phyloP scores from a whole-genome alignment of 2,113 vertebrate genomes.

The Herpetotheres cachinnans region DNA sequence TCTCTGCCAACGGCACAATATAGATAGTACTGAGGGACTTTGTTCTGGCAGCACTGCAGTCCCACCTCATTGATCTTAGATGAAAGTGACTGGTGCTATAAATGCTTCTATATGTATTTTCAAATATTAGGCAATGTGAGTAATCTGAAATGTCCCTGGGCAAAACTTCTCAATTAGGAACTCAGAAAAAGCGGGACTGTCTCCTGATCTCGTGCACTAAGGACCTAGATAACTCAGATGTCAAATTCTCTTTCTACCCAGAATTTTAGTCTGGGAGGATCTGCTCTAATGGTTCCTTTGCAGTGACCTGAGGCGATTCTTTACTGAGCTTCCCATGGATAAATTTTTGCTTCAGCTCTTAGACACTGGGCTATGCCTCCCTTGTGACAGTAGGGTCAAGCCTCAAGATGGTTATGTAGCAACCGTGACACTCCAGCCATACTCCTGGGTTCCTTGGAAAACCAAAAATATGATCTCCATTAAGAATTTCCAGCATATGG shows the following conservation, averaged over 20 bases:
- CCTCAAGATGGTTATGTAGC: neutral
- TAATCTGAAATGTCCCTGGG: neutral
- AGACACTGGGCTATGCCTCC: neutral
- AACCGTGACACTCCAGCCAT: neutral
- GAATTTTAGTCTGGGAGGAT: neutral
- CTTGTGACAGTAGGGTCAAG: neutral
- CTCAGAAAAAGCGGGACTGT: neutral
- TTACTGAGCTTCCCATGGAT: neutral
- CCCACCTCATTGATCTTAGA: neutral
- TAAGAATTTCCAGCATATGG: neutral
- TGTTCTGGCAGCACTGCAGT: neutral
- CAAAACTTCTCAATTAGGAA: neutral
- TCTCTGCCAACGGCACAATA: neutral
- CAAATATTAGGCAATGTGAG: neutral
- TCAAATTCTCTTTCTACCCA: neutral
- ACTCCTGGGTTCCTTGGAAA: neutral
- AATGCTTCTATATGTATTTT: neutral
- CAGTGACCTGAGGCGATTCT: neutral
- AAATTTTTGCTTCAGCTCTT: neutral
- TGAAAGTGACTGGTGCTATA: neutral
- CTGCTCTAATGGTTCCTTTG: neutral
- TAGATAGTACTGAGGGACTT: neutral
- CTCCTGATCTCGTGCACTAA: neutral
- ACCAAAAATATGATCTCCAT: rapidly evolving
- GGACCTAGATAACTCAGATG: neutral